Percentiles rank a stretch among this genome's conserved stretches.
Conservation (phyloP, 92 coral and sea anemone species). For the Epizoanthus rinbou region DNA sequence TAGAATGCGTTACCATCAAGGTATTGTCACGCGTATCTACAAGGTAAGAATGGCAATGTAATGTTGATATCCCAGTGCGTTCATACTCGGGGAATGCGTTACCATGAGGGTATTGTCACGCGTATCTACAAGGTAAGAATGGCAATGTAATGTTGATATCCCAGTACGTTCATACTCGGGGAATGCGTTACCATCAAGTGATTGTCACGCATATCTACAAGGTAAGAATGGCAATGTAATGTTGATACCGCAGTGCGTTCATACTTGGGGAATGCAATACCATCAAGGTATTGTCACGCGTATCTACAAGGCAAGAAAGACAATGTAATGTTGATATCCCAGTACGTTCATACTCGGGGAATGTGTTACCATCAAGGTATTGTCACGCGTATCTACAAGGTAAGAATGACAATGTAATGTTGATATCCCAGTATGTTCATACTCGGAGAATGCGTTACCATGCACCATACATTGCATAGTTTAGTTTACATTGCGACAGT, state of each 20-base stretch:
- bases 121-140: not conserved
- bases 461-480: no score
- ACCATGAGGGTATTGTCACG: not conserved
- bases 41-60: no score
- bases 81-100: no score
- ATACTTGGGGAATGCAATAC: not conserved
- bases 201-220: slow-evolving; percentile 76
- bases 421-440: no score
- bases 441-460: no score
- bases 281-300: no score
- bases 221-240: slow-evolving; percentile 40
- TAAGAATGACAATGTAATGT: no score
- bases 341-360: no score
- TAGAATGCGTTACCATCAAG: not conserved
- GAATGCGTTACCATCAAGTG: slow-evolving; percentile 89
- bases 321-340: no score
- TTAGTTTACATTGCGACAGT: no score
- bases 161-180: slow-evolving; percentile 59
- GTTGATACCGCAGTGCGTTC: not conserved
- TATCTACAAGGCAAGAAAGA: slow-evolving; percentile 45
- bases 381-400: not conserved
- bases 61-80: no score
- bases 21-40: not conserved
- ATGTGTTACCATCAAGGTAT: not conserved
- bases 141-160: no score